phyloP scores from a whole-genome alignment of 2,113 vertebrate species.

The Aptenodytes patagonicus region DNA sequence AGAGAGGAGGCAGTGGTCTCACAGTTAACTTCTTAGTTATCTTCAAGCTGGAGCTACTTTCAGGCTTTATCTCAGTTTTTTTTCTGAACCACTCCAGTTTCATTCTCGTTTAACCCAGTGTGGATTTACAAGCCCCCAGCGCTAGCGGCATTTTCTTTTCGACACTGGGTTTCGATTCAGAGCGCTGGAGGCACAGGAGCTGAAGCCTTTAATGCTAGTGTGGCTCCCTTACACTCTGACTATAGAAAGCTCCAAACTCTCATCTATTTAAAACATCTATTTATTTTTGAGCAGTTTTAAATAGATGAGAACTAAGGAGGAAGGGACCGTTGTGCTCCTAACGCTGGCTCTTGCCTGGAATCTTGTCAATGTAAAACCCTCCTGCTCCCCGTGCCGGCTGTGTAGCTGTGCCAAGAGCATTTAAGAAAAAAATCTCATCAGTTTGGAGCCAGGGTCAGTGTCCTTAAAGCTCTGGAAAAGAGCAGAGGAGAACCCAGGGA shows the following conservation, averaged over 20 bases:
- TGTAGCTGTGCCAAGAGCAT: background rate
- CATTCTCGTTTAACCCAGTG: background rate
- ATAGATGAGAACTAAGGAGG: slow-evolving; percentile 42
- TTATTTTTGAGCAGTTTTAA: slow-evolving; percentile 63
- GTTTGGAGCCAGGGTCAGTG: slow-evolving; percentile 16
- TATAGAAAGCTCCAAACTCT: slow-evolving; percentile 1
- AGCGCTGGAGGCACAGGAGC: background rate
- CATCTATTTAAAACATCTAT: slow-evolving; percentile 58
- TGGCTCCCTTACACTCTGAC: background rate
- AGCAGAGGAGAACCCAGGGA: background rate
- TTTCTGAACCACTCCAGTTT: background rate
- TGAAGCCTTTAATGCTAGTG: background rate
- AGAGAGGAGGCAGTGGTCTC: background rate
- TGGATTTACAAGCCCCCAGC: background rate
- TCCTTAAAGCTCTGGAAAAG: slow-evolving; percentile 35
- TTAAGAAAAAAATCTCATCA: slow-evolving; percentile 8
- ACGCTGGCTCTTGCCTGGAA: background rate
- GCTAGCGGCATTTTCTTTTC: background rate
- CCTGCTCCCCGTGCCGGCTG: background rate
- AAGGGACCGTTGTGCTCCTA: background rate
- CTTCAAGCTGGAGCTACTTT: background rate
- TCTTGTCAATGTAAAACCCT: slow-evolving; percentile 1
- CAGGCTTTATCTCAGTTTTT: background rate
- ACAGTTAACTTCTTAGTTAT: background rate
- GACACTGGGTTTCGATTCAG: background rate